Evolutionary conservation across 1,140 invertebrate genomes (phyloP).

Genomic region (Centruroides sculpturatus): DNA sequence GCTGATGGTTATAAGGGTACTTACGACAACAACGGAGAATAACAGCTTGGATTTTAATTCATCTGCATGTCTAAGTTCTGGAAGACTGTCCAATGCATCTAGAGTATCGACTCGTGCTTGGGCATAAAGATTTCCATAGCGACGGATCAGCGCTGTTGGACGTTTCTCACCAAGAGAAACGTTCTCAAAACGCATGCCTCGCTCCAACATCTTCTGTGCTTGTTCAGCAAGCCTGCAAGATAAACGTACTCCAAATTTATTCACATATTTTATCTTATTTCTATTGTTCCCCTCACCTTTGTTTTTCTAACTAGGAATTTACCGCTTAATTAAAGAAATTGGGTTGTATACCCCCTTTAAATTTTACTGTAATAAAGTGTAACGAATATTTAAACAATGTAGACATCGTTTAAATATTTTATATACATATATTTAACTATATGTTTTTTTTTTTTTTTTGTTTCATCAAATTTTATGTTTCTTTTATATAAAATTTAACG

Average conservation of each 20-base stretch:
- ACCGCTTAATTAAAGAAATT: no score
- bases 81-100: conserved; percentile 61
- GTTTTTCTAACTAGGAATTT: no score
- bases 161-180: conserved; percentile 27
- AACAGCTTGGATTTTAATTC: conserved; percentile 85
- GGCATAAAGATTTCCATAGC: conserved; percentile 68
- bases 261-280: no score
- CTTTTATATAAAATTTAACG: no score
- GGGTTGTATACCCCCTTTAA: no score
- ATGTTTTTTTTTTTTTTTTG: no score
- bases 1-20: conserved; percentile 27
- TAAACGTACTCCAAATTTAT: background rate
- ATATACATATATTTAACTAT: no score
- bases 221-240: conserved; percentile 28
- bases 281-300: no score
- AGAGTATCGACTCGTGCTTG: conserved; percentile 68
- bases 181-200: conserved; percentile 26
- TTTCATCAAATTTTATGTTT: no score
- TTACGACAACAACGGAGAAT: conserved; percentile 86
- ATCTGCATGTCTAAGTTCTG: conserved; percentile 57
- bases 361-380: no score
- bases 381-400: no score
- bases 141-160: conserved; percentile 44
- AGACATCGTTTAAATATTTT: no score
- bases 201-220: conserved; percentile 26